phyloP scores from a whole-genome alignment of 2,797 vertebrate genomes.

The Gallinago solitaria region DNA sequence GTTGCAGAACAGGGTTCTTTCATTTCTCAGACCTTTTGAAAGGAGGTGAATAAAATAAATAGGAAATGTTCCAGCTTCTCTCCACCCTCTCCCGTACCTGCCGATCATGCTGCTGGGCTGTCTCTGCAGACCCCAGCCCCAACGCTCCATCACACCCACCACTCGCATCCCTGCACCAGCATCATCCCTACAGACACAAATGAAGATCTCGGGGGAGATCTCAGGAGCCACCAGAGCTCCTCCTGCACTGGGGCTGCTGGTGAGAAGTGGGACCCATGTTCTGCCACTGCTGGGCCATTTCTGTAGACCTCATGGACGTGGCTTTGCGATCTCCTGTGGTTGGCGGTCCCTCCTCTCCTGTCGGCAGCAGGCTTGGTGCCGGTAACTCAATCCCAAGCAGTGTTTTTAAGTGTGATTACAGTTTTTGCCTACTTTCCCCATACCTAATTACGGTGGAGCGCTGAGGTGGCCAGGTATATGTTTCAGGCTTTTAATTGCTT shows the following conservation, averaged over 20 bases:
- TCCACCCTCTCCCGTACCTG: background rate
- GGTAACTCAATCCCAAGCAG: background rate
- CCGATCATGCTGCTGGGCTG: accelerated
- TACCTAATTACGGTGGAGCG: background rate
- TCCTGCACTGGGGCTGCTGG: accelerated
- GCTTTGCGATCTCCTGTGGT: background rate
- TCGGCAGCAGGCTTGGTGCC: background rate
- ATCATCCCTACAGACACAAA: background rate
- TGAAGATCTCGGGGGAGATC: accelerated
- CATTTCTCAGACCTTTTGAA: background rate
- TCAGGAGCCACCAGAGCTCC: background rate
- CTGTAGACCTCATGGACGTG: accelerated
- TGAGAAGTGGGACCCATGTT: accelerated
- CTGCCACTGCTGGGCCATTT: accelerated
- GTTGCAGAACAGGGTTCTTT: background rate
- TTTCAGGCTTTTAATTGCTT: background rate
- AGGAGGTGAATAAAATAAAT: background rate
- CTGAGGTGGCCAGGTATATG: background rate
- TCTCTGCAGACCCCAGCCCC: background rate
- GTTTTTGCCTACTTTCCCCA: background rate
- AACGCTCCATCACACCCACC: background rate
- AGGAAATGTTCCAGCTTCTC: background rate
- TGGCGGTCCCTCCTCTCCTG: background rate
- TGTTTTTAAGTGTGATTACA: accelerated
- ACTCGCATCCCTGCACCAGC: background rate